Conservation (phyloP, 2,113 vertebrate species). For the Anarhynchus alexandrinus region DNA sequence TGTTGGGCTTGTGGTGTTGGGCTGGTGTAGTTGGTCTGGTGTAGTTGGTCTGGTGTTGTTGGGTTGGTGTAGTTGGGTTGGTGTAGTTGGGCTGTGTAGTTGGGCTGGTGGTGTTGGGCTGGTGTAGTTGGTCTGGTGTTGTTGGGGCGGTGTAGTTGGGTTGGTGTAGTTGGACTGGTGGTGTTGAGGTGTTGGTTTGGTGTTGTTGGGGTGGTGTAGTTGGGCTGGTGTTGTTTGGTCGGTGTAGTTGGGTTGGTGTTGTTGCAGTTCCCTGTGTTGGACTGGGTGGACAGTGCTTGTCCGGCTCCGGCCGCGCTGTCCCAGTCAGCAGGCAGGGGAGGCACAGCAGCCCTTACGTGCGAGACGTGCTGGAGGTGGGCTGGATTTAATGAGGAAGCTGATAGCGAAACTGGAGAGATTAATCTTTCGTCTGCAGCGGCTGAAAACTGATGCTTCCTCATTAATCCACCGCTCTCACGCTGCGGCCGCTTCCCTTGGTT, state of each 20-base stretch:
- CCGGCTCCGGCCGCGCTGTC: fast-evolving
- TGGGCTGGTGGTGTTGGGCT: not conserved
- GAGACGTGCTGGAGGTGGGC: fast-evolving
- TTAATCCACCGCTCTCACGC: not conserved
- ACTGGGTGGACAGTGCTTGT: not conserved
- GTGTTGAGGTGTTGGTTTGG: not conserved
- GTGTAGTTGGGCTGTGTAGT: not conserved
- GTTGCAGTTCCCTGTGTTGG: not conserved
- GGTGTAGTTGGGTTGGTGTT: not conserved
- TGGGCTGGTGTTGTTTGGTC: too few species aligned
- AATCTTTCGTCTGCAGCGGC: not conserved
- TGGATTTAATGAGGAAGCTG: not conserved
- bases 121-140: not conserved
- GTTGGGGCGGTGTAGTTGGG: not conserved
- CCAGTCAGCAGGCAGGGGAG: not conserved
- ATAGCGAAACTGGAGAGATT: not conserved
- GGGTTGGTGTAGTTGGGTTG: not conserved
- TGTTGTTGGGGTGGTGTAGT: too few species aligned
- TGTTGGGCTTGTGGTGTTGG: not conserved
- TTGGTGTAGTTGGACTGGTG: too few species aligned
- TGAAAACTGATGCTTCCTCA: not conserved
- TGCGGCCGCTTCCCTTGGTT: not conserved
- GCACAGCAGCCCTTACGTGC: fast-evolving
- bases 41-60: not conserved
- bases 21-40: not conserved